Conservation (phyloP, 2,888 invertebrate species). For the Petrolisthes manimaculis region DNA sequence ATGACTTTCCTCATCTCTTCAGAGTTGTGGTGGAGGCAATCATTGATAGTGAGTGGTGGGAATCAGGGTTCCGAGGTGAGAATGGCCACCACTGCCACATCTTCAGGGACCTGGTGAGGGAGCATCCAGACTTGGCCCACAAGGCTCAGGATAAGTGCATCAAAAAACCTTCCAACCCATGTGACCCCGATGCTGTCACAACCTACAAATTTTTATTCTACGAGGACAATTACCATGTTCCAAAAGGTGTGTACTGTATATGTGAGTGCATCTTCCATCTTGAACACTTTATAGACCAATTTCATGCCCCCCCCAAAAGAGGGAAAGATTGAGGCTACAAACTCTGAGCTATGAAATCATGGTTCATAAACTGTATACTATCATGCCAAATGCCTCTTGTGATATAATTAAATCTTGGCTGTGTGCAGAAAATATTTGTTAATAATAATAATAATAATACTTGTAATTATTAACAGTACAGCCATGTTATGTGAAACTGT, state of each 20-base stretch:
- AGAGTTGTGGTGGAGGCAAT: constrained; percentile 47
- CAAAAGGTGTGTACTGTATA: constrained; percentile 21
- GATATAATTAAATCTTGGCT: too few relatives aligned
- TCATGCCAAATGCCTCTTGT: too few relatives aligned
- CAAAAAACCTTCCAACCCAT: not conserved
- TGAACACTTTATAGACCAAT: too few relatives aligned
- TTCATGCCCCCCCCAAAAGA: too few relatives aligned
- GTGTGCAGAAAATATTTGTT: too few relatives aligned
- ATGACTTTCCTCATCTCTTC: not conserved
- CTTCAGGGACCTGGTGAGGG: constrained; percentile 27
- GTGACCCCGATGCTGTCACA: not conserved
- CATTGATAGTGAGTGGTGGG: constrained; percentile 50
- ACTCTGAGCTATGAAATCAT: too few relatives aligned
- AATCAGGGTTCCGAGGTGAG: constrained; percentile 37
- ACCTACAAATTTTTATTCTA: constrained; percentile 44
- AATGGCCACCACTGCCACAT: constrained; percentile 48
- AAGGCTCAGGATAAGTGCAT: constrained; percentile 50
- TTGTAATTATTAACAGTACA: not conserved
- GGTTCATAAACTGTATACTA: too few relatives aligned
- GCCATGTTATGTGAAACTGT: too few relatives aligned
- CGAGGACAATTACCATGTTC: constrained; percentile 49
- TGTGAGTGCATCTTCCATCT: too few relatives aligned
- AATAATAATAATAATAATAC: not conserved
- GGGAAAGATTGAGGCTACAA: too few relatives aligned
- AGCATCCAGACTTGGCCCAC: constrained; percentile 27